A percentile compares a stretch with the other conserved stretches of the same genome.
Evolutionary conservation across 2,797 vertebrate genomes (phyloP).

Genomic region (Melanotaenia boesemani): DNA sequence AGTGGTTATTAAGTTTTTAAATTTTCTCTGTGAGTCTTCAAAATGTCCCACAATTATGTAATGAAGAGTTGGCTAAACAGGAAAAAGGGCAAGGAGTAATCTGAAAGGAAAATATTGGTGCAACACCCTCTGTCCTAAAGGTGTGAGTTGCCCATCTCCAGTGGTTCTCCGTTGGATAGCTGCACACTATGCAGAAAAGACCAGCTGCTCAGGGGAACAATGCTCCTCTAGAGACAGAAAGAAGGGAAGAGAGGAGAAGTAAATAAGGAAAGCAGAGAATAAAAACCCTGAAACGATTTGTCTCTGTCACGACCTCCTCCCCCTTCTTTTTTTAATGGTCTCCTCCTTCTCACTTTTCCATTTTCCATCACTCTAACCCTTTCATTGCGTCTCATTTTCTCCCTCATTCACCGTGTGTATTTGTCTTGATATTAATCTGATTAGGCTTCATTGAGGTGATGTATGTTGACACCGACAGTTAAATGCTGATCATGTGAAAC

Average conservation of each 20-base stretch:
- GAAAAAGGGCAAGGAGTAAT: not conserved
- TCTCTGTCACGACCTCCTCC: conserved; percentile 71
- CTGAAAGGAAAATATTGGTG: conserved; percentile 38
- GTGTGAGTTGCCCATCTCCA: conserved; percentile 40
- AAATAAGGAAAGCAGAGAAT: conserved; percentile 54
- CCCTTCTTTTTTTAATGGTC: conserved; percentile 32
- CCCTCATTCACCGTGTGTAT: not conserved
- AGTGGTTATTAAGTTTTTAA: not conserved
- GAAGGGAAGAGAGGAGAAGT: conserved; percentile 17
- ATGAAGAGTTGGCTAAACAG: not conserved
- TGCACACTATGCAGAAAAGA: conserved; percentile 58
- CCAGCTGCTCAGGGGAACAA: conserved; percentile 67
- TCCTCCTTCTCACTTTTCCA: conserved; percentile 27
- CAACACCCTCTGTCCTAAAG: conserved; percentile 44
- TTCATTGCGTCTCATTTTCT: conserved; percentile 28
- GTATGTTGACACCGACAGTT: conserved; percentile 42
- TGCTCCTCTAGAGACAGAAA: conserved; percentile 52
- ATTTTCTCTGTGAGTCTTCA: not conserved
- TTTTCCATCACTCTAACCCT: conserved; percentile 30
- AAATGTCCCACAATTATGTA: not conserved
- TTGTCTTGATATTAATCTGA: conserved; percentile 38
- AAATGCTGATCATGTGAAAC: conserved; percentile 42
- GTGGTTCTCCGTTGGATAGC: conserved; percentile 43
- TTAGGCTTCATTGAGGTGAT: conserved; percentile 39
- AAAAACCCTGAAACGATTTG: conserved; percentile 65